phyloP scores from a whole-genome alignment of 2,888 invertebrate genomes.

The Tridacna crocea region DNA sequence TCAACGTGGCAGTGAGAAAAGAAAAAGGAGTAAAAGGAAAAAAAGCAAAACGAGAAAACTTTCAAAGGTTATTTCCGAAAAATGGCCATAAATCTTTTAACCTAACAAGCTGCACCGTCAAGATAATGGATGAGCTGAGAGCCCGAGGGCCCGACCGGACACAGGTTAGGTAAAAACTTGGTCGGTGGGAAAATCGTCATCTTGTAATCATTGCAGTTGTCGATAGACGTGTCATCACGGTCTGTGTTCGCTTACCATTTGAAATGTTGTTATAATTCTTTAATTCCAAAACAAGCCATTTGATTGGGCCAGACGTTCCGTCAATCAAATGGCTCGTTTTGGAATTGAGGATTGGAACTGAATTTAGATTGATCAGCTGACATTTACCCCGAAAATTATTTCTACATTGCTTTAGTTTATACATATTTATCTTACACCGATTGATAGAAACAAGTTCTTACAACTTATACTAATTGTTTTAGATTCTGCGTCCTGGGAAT shows the following conservation, averaged over 20 bases:
- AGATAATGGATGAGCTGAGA: constrained; percentile 32
- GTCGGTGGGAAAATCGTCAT: constrained; percentile 20
- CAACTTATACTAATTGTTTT: too few species aligned
- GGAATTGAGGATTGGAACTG: background rate
- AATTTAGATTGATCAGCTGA: background rate
- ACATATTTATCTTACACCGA: background rate
- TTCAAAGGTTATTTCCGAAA: constrained; percentile 22
- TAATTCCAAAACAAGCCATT: too few species aligned
- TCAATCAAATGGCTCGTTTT: too few species aligned
- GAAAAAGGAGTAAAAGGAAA: too few species aligned
- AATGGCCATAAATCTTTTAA: constrained; percentile 52
- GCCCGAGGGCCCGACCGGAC: constrained; percentile 27
- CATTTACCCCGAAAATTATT: too few species aligned
- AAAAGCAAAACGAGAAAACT: background rate
- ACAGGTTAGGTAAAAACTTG: constrained; percentile 3
- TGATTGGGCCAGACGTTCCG: too few species aligned
- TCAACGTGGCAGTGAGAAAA: too few species aligned
- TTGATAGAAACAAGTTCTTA: too few species aligned
- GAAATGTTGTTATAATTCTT: constrained; percentile 4
- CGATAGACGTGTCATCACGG: background rate
- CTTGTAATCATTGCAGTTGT: constrained; percentile 9
- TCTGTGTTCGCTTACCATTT: background rate
- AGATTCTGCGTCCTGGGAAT: too few species aligned
- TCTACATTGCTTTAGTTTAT: too few species aligned
- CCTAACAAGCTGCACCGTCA: constrained; percentile 38